Percentiles rank a stretch among this genome's conserved stretches.
phyloP scores from a whole-genome alignment of 2,888 invertebrate species.

The Hylaea fasciaria region DNA sequence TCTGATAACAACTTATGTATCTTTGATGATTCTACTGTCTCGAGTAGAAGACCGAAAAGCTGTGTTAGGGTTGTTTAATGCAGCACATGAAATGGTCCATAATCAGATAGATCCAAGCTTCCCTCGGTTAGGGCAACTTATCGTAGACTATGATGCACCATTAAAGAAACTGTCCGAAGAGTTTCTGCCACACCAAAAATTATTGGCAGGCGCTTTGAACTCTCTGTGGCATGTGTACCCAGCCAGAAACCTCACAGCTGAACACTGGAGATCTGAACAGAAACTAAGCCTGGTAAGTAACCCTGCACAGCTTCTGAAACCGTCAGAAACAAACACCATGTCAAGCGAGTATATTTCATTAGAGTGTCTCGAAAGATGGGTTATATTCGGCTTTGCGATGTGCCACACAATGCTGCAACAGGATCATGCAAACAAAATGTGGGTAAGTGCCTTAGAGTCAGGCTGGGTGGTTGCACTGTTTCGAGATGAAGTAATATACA shows the following conservation, averaged over 20 bases:
- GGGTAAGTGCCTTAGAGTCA: slow-evolving; percentile 95
- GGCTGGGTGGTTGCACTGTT: slow-evolving; percentile 98
- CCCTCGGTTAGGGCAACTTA: slow-evolving; percentile 98
- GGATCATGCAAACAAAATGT: slow-evolving; percentile 93
- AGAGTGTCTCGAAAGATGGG: slow-evolving; percentile 98
- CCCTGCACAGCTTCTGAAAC: slow-evolving; percentile 96
- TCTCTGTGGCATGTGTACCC: slow-evolving; percentile 95
- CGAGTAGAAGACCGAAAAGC: slow-evolving; percentile 99
- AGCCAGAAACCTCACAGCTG: slow-evolving; percentile 95
- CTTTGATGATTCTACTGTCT: slow-evolving; percentile 98
- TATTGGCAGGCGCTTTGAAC: slow-evolving; percentile 93
- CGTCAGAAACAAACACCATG: slow-evolving; percentile 97
- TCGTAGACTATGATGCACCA: slow-evolving; percentile 98
- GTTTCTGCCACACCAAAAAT: slow-evolving; percentile 96
- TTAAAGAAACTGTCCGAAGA: slow-evolving; percentile 98
- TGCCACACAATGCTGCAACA: slow-evolving; percentile 95
- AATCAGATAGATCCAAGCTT: slow-evolving; percentile 96
- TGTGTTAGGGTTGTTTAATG: slow-evolving; percentile 98
- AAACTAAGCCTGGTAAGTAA: slow-evolving; percentile 97
- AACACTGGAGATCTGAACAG: slow-evolving; percentile 97
- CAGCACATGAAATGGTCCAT: slow-evolving; percentile 98
- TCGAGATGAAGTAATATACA: slow-evolving; percentile 98
- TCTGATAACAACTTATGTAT: slow-evolving; percentile 96
- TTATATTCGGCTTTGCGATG: slow-evolving; percentile 96
- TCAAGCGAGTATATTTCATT: slow-evolving; percentile 98